These are phyloP conservation scores for Palythoa grandiflora DNA, from an alignment of 92 coral and sea anemone species.

Conservation along the genomic window DNA sequence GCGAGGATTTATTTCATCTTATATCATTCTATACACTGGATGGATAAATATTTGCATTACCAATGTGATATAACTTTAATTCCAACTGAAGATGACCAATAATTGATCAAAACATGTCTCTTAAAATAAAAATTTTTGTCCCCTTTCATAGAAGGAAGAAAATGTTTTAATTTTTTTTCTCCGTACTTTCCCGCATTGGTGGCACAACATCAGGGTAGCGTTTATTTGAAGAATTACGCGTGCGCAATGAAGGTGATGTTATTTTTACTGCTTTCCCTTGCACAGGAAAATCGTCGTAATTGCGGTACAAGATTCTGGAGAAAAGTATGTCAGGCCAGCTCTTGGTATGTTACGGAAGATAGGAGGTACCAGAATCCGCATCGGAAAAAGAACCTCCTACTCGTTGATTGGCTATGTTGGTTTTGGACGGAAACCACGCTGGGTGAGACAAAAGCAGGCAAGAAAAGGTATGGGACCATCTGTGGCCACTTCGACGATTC, in stretches of 20 bases:
- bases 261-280: neutral
- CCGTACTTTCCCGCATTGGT: no score
- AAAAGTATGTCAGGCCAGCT: slow-evolving; percentile 23
- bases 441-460: slow-evolving; percentile 41
- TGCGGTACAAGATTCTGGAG: slow-evolving; percentile 30
- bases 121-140: no score
- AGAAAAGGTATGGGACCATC: slow-evolving; percentile 32
- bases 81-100: no score
- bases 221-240: neutral
- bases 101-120: no score
- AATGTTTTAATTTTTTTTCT: no score
- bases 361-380: slow-evolving; percentile 28
- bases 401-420: slow-evolving; percentile 32
- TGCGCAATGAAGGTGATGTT: neutral
- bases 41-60: no score
- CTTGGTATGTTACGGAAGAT: slow-evolving; percentile 26
- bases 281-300: slow-evolving; percentile 34
- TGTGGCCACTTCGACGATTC: slow-evolving; percentile 5
- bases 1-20: no score
- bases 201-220: no score
- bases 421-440: slow-evolving; percentile 15
- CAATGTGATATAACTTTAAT: no score
- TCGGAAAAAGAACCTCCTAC: slow-evolving; percentile 14
- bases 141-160: no score
- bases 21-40: no score